A percentile compares a stretch with the other conserved stretches of the same genome.
Evolutionary conservation across 2,797 vertebrate genomes (phyloP).

Genomic region (Schizothorax lantsangensis): DNA sequence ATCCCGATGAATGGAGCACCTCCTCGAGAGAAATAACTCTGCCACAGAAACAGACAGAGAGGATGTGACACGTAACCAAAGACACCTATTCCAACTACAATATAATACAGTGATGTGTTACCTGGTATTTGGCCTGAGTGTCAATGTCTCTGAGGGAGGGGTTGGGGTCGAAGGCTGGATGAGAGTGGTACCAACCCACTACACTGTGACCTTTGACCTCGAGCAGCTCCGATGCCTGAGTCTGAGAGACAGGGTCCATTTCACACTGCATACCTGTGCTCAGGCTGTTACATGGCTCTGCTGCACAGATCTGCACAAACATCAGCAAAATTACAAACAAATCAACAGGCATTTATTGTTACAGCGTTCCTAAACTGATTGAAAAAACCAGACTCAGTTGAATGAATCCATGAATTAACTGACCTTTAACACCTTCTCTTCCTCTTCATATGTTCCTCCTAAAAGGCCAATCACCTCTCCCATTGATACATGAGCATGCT

Average conservation of each 20-base stretch:
- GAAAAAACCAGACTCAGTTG: background rate
- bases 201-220: slow-evolving; percentile 85
- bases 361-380: background rate
- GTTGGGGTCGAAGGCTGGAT: slow-evolving; percentile 94
- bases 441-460: slow-evolving; percentile 88
- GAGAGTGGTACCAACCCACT: slow-evolving; percentile 98
- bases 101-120: slow-evolving; percentile 59
- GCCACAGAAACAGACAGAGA: slow-evolving; percentile 53
- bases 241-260: slow-evolving; percentile 97
- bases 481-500: slow-evolving; percentile 96
- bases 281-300: slow-evolving; percentile 95
- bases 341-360: too few relatives aligned
- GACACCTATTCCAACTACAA: background rate
- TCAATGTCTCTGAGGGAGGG: slow-evolving; percentile 96
- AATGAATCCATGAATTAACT: slow-evolving; percentile 33
- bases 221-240: slow-evolving; percentile 90
- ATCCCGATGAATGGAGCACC: slow-evolving; percentile 97
- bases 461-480: slow-evolving; percentile 95
- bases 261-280: slow-evolving; percentile 97
- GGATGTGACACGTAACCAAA: background rate
- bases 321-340: background rate
- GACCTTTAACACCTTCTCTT: slow-evolving; percentile 87
- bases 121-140: slow-evolving; percentile 98
- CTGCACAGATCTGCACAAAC: slow-evolving; percentile 83
- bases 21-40: slow-evolving; percentile 98